Base-by-base conservation (phyloP, 2,888 invertebrate genomes). In the Cremastinae sp. region DNA sequence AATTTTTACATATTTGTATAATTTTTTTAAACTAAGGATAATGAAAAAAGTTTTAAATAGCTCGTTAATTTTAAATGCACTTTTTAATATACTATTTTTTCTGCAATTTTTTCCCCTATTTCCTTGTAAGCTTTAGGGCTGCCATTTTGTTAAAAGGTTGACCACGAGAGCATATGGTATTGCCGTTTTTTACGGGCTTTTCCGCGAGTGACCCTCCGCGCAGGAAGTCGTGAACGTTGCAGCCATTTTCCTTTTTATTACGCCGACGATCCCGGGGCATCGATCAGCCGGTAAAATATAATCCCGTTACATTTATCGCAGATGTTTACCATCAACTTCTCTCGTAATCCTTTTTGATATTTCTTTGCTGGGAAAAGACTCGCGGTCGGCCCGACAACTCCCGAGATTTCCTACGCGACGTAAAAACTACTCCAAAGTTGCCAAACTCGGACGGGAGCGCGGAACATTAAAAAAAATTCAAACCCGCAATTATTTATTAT, bases 201-300 rank as follows among this genome's bases (percentile, higher is more conserved):
- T 28, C 28, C 28, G 28, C 28, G 28, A 28, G 28, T 28, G 28
- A 28, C 45, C 12, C 37, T n/a, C 20, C 45, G 12, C 39, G 10
- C 12, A 35, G 37, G 12, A 58, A 22, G 49, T 20, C 9, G 5
- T 20, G 59, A 69, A 69, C 41, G 39, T 58, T 22, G n/a, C 16
- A 49, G 51, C 41, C 28, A 51, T 55, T 59, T 68, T 47, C 9
- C 5, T 53, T 47, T 39, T 22, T 10, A 45, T 47, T 56, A 10
- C 58, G 47, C 37, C 22, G 37, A 58, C 58, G 28, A 28, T 28
- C 28, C 49, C 22, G 20, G 18, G 20, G 39, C 39, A 20, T 69
- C 16, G 59, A 49, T 69, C 69, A 49, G 7, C 20, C 16, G 22
- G 58, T 59, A 39, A 39, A 59, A 59, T 59, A 69, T 51, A 7